phyloP scores from a whole-genome alignment of 2,888 invertebrate species.

The Nezara viridula region DNA sequence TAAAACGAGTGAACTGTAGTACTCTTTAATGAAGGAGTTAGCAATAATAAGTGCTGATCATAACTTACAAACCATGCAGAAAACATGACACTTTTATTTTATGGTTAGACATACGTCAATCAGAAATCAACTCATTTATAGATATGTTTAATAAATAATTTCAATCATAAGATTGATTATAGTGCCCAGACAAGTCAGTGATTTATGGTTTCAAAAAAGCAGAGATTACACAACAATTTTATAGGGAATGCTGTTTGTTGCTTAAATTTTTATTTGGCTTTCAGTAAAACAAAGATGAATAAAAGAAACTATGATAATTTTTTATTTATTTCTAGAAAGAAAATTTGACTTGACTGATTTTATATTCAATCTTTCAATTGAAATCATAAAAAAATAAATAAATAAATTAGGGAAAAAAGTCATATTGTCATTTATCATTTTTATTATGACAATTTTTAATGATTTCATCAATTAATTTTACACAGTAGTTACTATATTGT shows the following conservation, averaged over 20 bases:
- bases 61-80: not conserved
- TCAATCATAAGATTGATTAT: not conserved
- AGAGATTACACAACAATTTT: not conserved
- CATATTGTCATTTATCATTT: not conserved
- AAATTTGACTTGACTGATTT: not conserved
- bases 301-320: too few species aligned
- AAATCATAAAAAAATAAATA: not conserved
- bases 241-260: too few species aligned
- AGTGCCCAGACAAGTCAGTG: not conserved
- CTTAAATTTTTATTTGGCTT: too few species aligned
- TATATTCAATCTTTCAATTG: not conserved
- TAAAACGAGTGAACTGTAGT: not conserved
- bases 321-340: not conserved
- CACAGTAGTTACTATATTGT: not conserved
- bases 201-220: not conserved
- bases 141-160: not conserved
- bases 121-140: not conserved
- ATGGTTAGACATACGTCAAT: not conserved
- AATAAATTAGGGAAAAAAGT: not conserved
- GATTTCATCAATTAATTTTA: not conserved
- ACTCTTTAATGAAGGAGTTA: not conserved
- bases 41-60: not conserved
- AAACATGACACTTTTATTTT: not conserved
- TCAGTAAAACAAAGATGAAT: too few species aligned
- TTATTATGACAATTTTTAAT: not conserved